A percentile compares a stretch with the other conserved stretches of the same genome.
phyloP scores from a whole-genome alignment of 2,888 invertebrate genomes.

The Ganaspis brasiliensis region DNA sequence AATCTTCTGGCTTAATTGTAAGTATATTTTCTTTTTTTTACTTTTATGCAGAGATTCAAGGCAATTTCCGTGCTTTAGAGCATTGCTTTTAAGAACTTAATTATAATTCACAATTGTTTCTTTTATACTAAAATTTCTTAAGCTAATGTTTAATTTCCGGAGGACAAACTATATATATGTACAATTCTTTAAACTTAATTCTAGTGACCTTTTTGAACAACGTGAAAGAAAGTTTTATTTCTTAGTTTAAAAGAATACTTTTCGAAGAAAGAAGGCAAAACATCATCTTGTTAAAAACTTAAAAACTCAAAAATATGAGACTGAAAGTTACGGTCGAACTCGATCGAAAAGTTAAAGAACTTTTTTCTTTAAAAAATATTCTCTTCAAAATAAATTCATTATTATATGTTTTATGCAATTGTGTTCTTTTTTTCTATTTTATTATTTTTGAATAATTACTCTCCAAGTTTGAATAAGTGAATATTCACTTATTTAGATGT shows the following conservation, averaged over 20 bases:
- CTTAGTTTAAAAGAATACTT: background rate
- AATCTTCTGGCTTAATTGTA: too few species aligned
- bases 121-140: background rate
- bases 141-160: conserved; percentile 5
- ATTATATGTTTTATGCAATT: too few species aligned
- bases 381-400: too few species aligned
- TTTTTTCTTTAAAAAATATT: background rate
- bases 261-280: background rate
- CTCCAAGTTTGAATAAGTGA: too few species aligned
- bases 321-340: background rate
- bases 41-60: too few species aligned
- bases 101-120: conserved; percentile 9
- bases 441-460: too few species aligned
- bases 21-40: too few species aligned
- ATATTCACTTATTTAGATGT: too few species aligned
- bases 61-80: background rate
- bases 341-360: background rate
- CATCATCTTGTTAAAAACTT: conserved; percentile 12
- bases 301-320: conserved; percentile 1
- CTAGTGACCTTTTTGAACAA: background rate
- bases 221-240: background rate
- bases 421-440: too few species aligned
- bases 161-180: background rate
- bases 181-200: conserved; percentile 1
- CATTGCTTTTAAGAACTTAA: background rate